Percentiles rank a stretch among this genome's conserved stretches.
Evolutionary conservation across 2,113 vertebrate genomes (phyloP).

Genomic region (Actinemys pallida): DNA sequence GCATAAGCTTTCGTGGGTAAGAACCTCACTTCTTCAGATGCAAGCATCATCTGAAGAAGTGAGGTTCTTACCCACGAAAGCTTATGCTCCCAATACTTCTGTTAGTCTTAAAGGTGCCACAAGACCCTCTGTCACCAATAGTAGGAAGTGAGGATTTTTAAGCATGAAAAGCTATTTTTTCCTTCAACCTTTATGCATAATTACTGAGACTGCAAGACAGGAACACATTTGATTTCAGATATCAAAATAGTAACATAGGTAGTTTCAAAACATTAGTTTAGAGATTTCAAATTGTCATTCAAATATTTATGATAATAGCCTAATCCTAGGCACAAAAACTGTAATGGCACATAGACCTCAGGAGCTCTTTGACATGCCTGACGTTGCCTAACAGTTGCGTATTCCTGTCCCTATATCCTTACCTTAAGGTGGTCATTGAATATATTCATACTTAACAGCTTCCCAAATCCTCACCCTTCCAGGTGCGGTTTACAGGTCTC

Average conservation of each 20-base stretch:
- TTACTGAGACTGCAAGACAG: neutral
- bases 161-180: neutral
- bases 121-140: neutral
- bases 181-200: neutral
- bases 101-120: too few species aligned
- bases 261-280: neutral
- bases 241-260: neutral
- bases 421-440: neutral
- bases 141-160: neutral
- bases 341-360: neutral
- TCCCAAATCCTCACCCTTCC: neutral
- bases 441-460: neutral
- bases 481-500: neutral
- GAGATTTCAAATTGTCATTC: neutral
- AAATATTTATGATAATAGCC: neutral
- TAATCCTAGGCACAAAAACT: neutral
- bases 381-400: neutral
- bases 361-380: neutral
- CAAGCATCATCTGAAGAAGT: too few species aligned
- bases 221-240: neutral
- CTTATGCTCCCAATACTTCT: too few species aligned
- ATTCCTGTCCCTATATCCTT: neutral
- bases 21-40: too few species aligned
- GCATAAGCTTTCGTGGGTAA: too few species aligned
- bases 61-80: too few species aligned